Evolutionary conservation across 1,140 invertebrate species (phyloP), one percentile per base, ranked within the genome.

Genomic region (Leptopilina clavipes): DNA sequence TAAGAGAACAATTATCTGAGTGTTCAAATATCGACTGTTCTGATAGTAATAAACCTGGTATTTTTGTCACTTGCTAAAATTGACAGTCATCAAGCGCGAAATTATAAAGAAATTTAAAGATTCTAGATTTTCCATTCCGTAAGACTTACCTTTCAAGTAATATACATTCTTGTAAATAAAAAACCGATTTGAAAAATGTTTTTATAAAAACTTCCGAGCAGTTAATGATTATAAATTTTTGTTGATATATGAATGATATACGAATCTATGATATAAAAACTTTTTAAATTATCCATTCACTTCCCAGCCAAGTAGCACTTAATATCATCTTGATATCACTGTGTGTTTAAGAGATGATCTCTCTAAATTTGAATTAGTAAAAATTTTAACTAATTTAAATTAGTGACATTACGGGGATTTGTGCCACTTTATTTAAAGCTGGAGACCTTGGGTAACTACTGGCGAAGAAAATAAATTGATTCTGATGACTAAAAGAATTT

Each of bases 11-110:
- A 12, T 52, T n/a, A n/a, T 17, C 48, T 31, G 59, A 25, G 22
- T n/a, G 25, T 14, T 11, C 22, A 37, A 65, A 65, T 19, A 22
- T 37, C 59, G 25, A 65, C 59, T 65, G 59, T 65, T 14, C 59
- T 65, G 14, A 65, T 65, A 31, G 11, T 37, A 65, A 31, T 65
- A 65, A 65, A 65, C 22, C 25, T 25, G 59, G 31, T 65, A 65
- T 65, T 65, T 65, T 65, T n/a, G 25, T n/a, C 56, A 31, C 56
- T 31, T 65, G 11, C 7, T 65, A 65, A 12, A 65, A 31, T 14
- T 65, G 22, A 65, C 10, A 65, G 18, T 65, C n/a, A 65, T 65
- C 59, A 65, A 65, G 59, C 59, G 59, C 6, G 10, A 14, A 31
- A n/a, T 31, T 12, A 31, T 31, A 3, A 31, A 65, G 12, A 40